These are phyloP conservation scores for Zingel zingel DNA, from an alignment of 2,113 vertebrate species.

Conservation along the genomic window DNA sequence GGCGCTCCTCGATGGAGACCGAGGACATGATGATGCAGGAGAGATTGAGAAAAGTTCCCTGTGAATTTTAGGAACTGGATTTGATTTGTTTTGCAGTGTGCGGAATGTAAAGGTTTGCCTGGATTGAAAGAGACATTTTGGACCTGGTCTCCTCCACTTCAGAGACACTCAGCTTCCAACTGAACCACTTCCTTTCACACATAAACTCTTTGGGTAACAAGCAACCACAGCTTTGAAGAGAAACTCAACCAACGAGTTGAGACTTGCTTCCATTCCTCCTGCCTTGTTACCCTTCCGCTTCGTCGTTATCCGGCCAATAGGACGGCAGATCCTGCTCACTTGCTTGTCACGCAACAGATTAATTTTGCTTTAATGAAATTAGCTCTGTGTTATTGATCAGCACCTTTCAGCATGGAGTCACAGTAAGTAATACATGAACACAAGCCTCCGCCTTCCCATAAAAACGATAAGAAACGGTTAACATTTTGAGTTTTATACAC, in stretches of 20 bases:
- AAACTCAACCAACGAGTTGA: slow-evolving; percentile 42
- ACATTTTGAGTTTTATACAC: not conserved
- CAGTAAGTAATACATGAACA: not conserved
- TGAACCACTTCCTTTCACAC: slow-evolving; percentile 51
- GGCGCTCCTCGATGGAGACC: slow-evolving; percentile 39
- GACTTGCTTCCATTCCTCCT: slow-evolving; percentile 44
- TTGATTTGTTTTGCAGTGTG: slow-evolving; percentile 38
- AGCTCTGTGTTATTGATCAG: slow-evolving; percentile 36
- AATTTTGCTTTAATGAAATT: slow-evolving; percentile 32
- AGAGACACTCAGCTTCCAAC: slow-evolving; percentile 21
- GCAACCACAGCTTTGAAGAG: slow-evolving; percentile 31
- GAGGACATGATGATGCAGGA: slow-evolving; percentile 16
- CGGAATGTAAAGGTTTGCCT: slow-evolving; percentile 68
- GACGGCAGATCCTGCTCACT: slow-evolving; percentile 10
- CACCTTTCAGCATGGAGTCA: slow-evolving; percentile 10
- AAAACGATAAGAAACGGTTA: not conserved
- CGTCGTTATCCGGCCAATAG: not conserved
- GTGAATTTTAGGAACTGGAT: slow-evolving; percentile 43
- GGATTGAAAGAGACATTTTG: slow-evolving; percentile 48
- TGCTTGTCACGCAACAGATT: slow-evolving; percentile 6
- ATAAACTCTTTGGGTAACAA: not conserved
- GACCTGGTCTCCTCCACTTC: slow-evolving; percentile 38
- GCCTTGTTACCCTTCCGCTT: slow-evolving; percentile 5
- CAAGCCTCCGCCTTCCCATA: not conserved
- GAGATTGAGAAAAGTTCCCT: slow-evolving; percentile 36